These are phyloP conservation scores for Asobara japonica DNA, from an alignment of 1,140 invertebrate species.

Conservation along the genomic window DNA sequence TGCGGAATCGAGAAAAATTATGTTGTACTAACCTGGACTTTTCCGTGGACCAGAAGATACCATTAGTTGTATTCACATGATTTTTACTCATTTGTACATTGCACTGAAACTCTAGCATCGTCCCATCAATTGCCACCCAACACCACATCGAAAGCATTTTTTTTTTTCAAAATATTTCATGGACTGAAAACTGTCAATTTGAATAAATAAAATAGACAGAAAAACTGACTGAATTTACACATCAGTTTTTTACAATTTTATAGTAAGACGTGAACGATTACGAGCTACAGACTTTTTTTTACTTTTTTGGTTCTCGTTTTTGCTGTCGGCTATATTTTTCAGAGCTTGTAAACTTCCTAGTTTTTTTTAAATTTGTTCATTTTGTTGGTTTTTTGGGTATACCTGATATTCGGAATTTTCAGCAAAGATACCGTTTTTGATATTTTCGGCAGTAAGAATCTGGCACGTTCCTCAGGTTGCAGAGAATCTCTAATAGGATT, in stretches of 20 bases:
- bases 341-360: too few species aligned
- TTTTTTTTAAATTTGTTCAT: background rate
- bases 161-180: background rate
- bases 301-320: too few species aligned
- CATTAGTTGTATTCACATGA: slow-evolving; percentile 14
- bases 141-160: slow-evolving; percentile 27
- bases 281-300: too few species aligned
- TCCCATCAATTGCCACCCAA: background rate
- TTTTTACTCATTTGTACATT: background rate
- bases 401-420: too few species aligned
- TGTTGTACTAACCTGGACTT: background rate
- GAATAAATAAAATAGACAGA: background rate
- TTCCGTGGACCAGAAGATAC: background rate
- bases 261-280: too few species aligned
- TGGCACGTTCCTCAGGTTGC: too few species aligned
- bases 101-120: slow-evolving; percentile 29
- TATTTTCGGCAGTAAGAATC: too few species aligned
- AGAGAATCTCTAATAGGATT: too few species aligned
- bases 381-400: background rate
- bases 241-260: slow-evolving; percentile 3
- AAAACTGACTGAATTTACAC: background rate
- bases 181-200: background rate
- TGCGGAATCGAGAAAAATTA: background rate
- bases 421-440: too few species aligned
- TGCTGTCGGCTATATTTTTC: too few species aligned